A percentile compares a stretch with the other conserved stretches of the same genome.
Conservation (phyloP, 2,888 invertebrate species). For the Alitta virens region DNA sequence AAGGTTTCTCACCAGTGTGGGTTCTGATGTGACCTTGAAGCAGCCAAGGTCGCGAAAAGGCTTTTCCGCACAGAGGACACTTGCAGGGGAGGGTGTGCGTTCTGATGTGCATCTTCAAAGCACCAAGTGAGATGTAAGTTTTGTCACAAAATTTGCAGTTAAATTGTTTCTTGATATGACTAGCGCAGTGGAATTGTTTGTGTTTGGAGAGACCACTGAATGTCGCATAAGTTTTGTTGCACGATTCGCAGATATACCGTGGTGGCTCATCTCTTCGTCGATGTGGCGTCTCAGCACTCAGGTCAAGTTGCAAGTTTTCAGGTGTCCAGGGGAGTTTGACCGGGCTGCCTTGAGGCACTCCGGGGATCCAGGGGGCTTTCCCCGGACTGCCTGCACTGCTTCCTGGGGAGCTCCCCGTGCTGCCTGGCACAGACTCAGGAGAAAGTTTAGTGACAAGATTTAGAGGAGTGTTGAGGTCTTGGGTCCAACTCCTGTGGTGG, state of each 20-base stretch:
- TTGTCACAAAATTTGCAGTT: conserved; percentile 96
- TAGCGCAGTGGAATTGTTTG: conserved; percentile 91
- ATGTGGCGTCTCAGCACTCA: background rate
- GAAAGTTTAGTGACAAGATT: background rate
- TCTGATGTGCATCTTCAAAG: conserved; percentile 97
- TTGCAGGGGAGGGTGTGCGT: conserved; percentile 97
- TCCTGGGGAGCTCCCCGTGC: too few relatives aligned
- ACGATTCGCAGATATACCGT: conserved; percentile 71
- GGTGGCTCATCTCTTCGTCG: conserved; percentile 2
- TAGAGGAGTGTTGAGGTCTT: background rate
- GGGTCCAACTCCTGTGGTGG: background rate
- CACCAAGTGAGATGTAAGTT: conserved; percentile 90
- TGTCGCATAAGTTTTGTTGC: conserved; percentile 92
- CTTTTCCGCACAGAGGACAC: conserved; percentile 93
- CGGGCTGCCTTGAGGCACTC: background rate
- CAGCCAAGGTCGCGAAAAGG: conserved; percentile 95
- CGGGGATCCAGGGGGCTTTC: too few relatives aligned
- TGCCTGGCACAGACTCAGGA: too few relatives aligned
- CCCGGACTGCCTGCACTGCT: too few relatives aligned
- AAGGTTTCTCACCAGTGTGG: conserved; percentile 97
- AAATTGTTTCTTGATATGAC: conserved; percentile 82
- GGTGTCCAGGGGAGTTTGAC: background rate
- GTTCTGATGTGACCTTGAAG: conserved; percentile 96
- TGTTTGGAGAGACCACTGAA: conserved; percentile 93
- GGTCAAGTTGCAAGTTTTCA: background rate